Evolutionary conservation across 2,797 vertebrate species (phyloP).

Genomic region (Peromyscus attwateri): DNA sequence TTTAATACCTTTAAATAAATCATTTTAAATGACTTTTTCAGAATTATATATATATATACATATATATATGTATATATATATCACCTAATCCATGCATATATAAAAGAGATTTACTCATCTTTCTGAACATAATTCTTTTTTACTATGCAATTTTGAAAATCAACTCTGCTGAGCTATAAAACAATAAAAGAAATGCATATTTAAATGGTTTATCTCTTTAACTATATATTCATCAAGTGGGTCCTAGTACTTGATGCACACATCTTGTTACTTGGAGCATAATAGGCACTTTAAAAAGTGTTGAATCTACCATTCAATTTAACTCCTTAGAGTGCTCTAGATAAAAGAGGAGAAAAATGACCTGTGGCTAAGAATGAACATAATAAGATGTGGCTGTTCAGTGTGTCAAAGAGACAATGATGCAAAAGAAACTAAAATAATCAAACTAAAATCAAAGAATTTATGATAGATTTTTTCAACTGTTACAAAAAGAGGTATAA

Average conservation of each 20-base stretch:
- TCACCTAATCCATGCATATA: neutral
- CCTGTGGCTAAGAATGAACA: neutral
- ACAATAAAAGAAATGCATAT: slow-evolving; percentile 63
- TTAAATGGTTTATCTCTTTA: slow-evolving; percentile 60
- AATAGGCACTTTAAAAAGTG: neutral
- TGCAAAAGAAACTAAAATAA: neutral
- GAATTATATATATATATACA: slow-evolving; percentile 10
- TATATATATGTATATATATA: slow-evolving; percentile 15
- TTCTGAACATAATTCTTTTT: slow-evolving; percentile 63
- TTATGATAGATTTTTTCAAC: neutral
- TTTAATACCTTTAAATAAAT: slow-evolving; percentile 62
- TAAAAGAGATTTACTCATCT: slow-evolving; percentile 52
- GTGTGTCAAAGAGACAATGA: neutral
- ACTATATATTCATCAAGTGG: slow-evolving; percentile 3
- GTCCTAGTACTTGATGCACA: neutral
- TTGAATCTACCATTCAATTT: neutral
- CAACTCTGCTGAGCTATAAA: slow-evolving; percentile 54
- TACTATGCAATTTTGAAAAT: slow-evolving; percentile 62
- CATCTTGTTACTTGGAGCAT: neutral
- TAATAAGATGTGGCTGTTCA: neutral
- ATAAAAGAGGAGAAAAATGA: neutral
- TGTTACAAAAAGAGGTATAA: neutral
- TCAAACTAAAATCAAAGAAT: neutral
- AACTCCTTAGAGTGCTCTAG: neutral
- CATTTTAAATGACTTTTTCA: slow-evolving; percentile 57